phyloP scores from a whole-genome alignment of 2,113 vertebrate species.

The Ciconia boyciana region DNA sequence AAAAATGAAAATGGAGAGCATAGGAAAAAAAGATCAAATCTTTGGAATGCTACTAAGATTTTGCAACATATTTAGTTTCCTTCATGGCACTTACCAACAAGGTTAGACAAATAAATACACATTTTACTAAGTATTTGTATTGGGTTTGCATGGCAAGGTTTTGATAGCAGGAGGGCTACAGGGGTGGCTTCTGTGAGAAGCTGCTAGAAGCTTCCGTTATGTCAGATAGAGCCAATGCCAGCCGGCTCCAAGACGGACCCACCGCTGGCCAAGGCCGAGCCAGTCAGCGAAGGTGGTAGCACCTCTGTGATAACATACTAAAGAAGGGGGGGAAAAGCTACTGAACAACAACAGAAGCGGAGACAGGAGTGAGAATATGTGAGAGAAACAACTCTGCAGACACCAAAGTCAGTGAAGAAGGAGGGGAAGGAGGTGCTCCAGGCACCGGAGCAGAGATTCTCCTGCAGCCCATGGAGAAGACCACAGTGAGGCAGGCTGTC shows the following conservation, averaged over 20 bases:
- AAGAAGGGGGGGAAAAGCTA: neutral
- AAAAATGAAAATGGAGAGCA: neutral
- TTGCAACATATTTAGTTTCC: neutral
- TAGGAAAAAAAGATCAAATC: neutral
- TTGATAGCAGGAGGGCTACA: neutral
- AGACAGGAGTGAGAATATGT: neutral
- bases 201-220: neutral
- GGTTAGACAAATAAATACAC: neutral
- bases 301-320: neutral
- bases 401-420: neutral
- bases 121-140: neutral
- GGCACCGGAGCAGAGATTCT: fast-evolving
- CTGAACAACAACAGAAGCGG: too few species aligned
- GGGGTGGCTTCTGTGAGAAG: neutral
- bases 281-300: neutral
- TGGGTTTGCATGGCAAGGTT: neutral
- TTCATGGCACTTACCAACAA: neutral
- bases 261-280: fast-evolving
- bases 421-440: neutral
- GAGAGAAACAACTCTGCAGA: neutral
- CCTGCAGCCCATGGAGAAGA: neutral
- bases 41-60: neutral
- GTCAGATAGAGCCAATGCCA: too few species aligned
- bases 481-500: neutral
- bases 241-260: fast-evolving